These are phyloP conservation scores for Acanthosoma haemorrhoidale DNA, from an alignment of 2,888 invertebrate species.

Conservation along the genomic window DNA sequence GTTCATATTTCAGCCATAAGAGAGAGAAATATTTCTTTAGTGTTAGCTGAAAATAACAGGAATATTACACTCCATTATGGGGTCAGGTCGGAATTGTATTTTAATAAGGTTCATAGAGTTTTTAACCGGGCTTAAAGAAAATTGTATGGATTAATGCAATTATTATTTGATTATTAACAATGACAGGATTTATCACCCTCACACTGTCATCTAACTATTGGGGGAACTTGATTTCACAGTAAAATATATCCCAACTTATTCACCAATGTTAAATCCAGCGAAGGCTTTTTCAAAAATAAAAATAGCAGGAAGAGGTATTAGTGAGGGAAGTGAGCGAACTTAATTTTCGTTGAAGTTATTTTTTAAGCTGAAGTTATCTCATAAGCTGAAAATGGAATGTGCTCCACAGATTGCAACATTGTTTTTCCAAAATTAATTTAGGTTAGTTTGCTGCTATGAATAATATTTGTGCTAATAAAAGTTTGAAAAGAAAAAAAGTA, in stretches of 20 bases:
- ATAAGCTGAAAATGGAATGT: background rate
- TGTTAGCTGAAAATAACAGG: no score
- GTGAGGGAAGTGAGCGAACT: background rate
- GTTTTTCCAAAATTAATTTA: no score
- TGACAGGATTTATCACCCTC: background rate
- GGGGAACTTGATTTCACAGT: background rate
- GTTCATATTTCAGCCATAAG: no score
- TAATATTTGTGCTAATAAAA: no score
- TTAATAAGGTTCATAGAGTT: background rate
- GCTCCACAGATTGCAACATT: no score
- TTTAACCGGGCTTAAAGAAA: no score
- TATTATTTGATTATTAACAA: background rate
- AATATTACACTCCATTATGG: no score
- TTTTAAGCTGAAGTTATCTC: no score
- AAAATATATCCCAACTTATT: background rate
- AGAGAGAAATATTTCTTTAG: no score
- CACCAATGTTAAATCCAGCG: background rate
- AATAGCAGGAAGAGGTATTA: background rate
- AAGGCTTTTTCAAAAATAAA: slow-evolving; percentile 2
- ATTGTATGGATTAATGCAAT: background rate
- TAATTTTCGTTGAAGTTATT: background rate
- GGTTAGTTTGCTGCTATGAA: no score
- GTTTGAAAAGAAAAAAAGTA: no score
- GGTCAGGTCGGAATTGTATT: no score
- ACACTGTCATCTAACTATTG: background rate